Base-by-base conservation (phyloP, 2,797 vertebrate genomes). In the Myiotriccus ornatus region DNA sequence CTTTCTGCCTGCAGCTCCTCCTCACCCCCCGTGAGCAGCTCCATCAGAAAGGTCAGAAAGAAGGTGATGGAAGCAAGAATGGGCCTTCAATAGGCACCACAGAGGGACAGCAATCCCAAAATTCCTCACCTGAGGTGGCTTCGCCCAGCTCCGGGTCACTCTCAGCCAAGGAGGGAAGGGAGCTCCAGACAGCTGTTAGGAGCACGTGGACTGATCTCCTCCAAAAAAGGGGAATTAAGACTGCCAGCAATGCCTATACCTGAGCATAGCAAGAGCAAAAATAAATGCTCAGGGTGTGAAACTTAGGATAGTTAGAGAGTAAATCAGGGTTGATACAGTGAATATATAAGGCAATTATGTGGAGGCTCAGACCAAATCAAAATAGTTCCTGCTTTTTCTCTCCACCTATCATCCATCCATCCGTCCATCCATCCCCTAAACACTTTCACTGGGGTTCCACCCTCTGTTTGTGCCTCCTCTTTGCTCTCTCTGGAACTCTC, bases 31-130 rank as follows among this genome's bases (percentile, higher is more conserved):
- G 0, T 0, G 37, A 6, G 16, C 62, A 53, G 69, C 24, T 17
- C 80, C 37, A 55, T 25, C 32, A 19, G 4, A 14, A 46, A 55
- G 94, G 69, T 73, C 82, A 49, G 9, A 37, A 13, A 80, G 46
- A 64, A 60, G 81, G 67, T 3, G 79, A 24, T 69, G 12, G 47
- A 27, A 0, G 5, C 0, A 7, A n/a, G 76, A 0, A 7, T 2
- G 76, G 47, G 24, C 32, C 65, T 59, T 5, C 17, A 3, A 1
- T 2, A 9, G 21, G 53, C 30, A n/a, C 35, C 46, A 15, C 17
- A 34, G 46, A 21, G 57, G 21, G 10, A 23, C 2, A 14, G 7
- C 28, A 24, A 19, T 4, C 7, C 59, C 63, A 35, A 12, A 76
- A 12, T 4, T 44, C 13, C 14, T 64, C 30, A 46, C 8, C 50